Conservation (phyloP, 30 jellyfish, hydroid and myxozoan genomes). For the Turritopsis dohrnii region DNA sequence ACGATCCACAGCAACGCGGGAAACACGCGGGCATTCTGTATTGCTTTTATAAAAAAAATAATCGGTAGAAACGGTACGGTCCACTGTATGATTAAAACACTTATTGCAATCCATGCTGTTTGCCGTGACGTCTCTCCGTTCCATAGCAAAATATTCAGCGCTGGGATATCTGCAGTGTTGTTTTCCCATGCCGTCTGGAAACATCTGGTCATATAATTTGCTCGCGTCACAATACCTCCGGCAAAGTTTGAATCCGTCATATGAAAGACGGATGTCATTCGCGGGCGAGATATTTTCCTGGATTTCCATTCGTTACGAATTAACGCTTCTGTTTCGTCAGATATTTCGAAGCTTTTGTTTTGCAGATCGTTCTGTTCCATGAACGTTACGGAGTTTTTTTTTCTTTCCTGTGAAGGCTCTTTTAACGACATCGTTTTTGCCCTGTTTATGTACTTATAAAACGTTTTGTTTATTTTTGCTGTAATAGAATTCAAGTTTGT, state of each 20-base stretch:
- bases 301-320: not conserved
- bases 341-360: slow-evolving; percentile 8
- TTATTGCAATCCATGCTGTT: slow-evolving; percentile 13
- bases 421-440: not conserved
- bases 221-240: slow-evolving; percentile 41
- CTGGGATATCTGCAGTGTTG: slow-evolving; percentile 18
- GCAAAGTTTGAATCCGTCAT: slow-evolving; percentile 44
- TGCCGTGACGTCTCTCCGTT: slow-evolving; percentile 29
- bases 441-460: not conserved
- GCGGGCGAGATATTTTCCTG: slow-evolving; percentile 27
- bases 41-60: slow-evolving; percentile 12
- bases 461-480: not conserved
- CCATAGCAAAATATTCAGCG: slow-evolving; percentile 23
- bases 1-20: slow-evolving; percentile 14
- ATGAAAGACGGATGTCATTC: slow-evolving; percentile 38
- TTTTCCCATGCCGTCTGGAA: slow-evolving; percentile 38
- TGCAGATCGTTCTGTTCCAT: not conserved
- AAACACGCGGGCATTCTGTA: not conserved
- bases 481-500: not conserved
- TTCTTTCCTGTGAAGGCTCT: not conserved
- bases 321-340: slow-evolving; percentile 17
- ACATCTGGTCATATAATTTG: slow-evolving; percentile 50
- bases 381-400: slow-evolving; percentile 12
- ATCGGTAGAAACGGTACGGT: slow-evolving; percentile 25
- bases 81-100: slow-evolving; percentile 26